These are phyloP conservation scores for Diarsia rubi DNA, from an alignment of 2,888 invertebrate genomes.

Conservation along the genomic window DNA sequence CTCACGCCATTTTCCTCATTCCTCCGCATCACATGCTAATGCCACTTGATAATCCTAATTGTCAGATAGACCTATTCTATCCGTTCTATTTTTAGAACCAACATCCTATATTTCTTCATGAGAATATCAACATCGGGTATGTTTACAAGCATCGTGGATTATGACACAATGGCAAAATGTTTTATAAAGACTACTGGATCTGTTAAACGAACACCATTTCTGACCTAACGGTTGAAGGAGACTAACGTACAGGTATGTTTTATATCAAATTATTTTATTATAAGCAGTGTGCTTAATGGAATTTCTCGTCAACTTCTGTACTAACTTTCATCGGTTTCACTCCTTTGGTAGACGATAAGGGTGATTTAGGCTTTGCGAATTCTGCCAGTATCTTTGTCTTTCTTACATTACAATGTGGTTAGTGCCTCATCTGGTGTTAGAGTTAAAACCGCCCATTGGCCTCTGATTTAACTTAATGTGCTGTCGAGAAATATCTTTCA, in stretches of 20 bases:
- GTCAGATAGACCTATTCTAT: not conserved
- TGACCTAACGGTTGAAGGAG: conserved; percentile 14
- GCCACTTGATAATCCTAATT: not conserved
- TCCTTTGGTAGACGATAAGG: not conserved
- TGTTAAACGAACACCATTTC: conserved; percentile 24
- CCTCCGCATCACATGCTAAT: no score
- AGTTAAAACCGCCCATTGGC: no score
- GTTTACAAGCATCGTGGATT: conserved; percentile 75
- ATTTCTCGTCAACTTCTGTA: not conserved
- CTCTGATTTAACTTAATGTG: no score
- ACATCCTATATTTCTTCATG: conserved; percentile 53
- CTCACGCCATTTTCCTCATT: no score
- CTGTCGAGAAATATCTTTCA: no score
- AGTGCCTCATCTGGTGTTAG: no score
- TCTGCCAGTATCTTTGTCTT: not conserved
- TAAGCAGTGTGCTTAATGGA: not conserved
- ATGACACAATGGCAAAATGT: conserved; percentile 77
- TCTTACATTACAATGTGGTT: no score
- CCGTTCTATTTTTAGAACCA: conserved; percentile 11
- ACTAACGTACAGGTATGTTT: conserved; percentile 46
- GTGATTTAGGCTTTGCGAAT: not conserved
- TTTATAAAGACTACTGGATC: conserved; percentile 75
- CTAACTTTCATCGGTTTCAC: not conserved
- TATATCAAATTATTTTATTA: not conserved
- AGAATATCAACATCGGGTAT: conserved; percentile 65